phyloP scores from a whole-genome alignment of 1,140 invertebrate species.

The Drosophila pruinosa region DNA sequence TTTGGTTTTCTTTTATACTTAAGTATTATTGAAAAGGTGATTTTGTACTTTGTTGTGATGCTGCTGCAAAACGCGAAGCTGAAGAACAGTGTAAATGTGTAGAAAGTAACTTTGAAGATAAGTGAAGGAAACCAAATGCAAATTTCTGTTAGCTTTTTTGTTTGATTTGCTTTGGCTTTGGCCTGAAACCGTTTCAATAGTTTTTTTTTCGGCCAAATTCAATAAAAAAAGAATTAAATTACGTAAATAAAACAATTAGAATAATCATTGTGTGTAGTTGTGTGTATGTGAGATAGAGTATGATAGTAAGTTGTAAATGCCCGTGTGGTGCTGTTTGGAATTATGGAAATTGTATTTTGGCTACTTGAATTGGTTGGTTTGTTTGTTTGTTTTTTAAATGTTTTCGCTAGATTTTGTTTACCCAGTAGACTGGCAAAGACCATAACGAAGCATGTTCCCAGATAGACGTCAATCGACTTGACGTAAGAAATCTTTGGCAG shows the following conservation, averaged over 20 bases:
- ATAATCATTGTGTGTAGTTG: constrained; percentile 2
- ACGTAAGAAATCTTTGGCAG: constrained; percentile 99
- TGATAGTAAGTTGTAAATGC: constrained; percentile 31
- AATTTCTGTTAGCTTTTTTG: constrained; percentile 10
- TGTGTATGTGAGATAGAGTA: constrained; percentile 23
- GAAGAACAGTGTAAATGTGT: constrained; percentile 58
- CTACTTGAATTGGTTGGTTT: constrained; percentile 48
- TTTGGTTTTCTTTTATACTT: constrained; percentile 15
- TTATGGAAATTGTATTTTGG: constrained; percentile 46
- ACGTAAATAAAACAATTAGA: constrained; percentile 13
- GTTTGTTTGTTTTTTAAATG: constrained; percentile 35
- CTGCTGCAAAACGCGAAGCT: constrained; percentile 66
- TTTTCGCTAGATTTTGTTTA: constrained; percentile 85
- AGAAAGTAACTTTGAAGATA: neutral
- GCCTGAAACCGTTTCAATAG: neutral
- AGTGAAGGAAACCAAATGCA: constrained; percentile 13
- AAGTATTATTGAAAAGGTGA: constrained; percentile 4
- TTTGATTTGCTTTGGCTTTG: constrained; percentile 16
- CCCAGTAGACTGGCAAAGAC: constrained; percentile 96
- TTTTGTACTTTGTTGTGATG: constrained; percentile 20
- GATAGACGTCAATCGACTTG: constrained; percentile 98
- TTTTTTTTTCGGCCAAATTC: constrained; percentile 7
- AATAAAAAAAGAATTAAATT: neutral
- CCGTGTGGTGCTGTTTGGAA: constrained; percentile 18
- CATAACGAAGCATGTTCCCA: constrained; percentile 99